Evolutionary conservation across 1,140 invertebrate genomes (phyloP).

Genomic region (Drosophila kikkawai): DNA sequence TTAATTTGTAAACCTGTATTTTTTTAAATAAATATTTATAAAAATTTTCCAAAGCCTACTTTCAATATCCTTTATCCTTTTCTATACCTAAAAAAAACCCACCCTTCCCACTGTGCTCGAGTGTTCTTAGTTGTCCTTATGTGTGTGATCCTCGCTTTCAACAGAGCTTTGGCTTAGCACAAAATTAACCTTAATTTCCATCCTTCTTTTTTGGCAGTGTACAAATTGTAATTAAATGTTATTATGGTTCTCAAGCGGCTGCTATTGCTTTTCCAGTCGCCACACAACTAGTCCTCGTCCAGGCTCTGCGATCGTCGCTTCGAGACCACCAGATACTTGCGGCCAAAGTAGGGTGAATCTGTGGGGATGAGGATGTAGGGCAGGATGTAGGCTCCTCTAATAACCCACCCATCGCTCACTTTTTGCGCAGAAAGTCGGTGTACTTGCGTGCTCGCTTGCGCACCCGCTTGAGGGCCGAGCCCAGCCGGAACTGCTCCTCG

Average conservation of each 20-base stretch:
- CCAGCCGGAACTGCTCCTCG: constrained; percentile 76
- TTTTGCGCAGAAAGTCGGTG: constrained; percentile 83
- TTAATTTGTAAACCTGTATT: too few relatives aligned
- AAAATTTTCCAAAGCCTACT: not conserved
- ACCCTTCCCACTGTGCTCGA: constrained; percentile 2
- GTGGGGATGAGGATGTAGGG: constrained; percentile 35
- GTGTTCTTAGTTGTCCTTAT: constrained; percentile 6
- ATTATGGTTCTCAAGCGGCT: constrained; percentile 36
- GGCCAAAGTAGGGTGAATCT: constrained; percentile 84
- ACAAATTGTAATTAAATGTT: constrained; percentile 72
- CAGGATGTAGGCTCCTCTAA: constrained; percentile 10
- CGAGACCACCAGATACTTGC: constrained; percentile 79
- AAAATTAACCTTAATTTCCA: constrained; percentile 52
- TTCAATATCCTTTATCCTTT: not conserved
- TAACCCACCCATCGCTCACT: constrained; percentile 45
- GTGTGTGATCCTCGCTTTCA: constrained; percentile 44
- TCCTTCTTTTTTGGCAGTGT: constrained; percentile 75
- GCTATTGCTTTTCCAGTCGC: constrained; percentile 69
- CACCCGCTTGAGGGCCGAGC: constrained; percentile 77
- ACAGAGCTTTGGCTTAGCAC: constrained; percentile 70
- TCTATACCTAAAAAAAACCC: not conserved
- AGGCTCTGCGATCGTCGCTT: constrained; percentile 75
- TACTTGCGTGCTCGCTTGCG: constrained; percentile 84
- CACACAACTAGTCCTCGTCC: constrained; percentile 70
- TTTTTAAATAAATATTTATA: not conserved